Conservation (phyloP, 2,797 vertebrate species). For the Alectoris magna region DNA sequence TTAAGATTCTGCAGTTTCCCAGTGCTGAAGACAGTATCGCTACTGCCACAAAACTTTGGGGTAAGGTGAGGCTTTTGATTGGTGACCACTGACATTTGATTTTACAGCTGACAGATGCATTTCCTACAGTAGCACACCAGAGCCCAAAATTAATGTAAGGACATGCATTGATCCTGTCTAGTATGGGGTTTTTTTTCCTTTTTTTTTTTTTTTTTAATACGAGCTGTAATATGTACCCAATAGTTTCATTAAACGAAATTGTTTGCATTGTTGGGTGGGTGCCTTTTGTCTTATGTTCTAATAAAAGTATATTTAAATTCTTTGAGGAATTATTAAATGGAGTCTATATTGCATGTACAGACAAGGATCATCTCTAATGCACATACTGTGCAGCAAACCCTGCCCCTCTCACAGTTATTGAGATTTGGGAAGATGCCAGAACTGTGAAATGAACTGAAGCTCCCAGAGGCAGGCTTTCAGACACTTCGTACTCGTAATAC, state of each 20-base stretch:
- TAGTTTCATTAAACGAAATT: not conserved
- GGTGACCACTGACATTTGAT: not conserved
- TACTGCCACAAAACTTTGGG: not conserved
- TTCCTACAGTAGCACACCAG: not conserved
- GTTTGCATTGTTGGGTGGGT: not conserved
- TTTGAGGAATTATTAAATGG: not conserved
- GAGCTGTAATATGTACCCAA: not conserved
- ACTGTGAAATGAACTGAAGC: not conserved
- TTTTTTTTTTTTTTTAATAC: not conserved
- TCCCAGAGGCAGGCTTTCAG: not conserved
- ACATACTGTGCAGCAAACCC: not conserved
- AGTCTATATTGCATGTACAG: not conserved
- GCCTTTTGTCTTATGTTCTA: not conserved
- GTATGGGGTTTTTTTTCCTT: not conserved
- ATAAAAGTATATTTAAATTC: not conserved
- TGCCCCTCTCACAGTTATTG: not conserved
- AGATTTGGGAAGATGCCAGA: not conserved
- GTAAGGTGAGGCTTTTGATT: not conserved
- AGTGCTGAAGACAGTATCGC: not conserved
- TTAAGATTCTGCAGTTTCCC: not conserved
- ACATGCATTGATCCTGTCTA: not conserved
- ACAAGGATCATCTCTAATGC: not conserved
- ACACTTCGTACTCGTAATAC: rapidly evolving
- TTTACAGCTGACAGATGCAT: not conserved
- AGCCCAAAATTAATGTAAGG: not conserved